These are phyloP conservation scores for Spermophilus dauricus DNA, from an alignment of 2,113 vertebrate species.

Conservation along the genomic window DNA sequence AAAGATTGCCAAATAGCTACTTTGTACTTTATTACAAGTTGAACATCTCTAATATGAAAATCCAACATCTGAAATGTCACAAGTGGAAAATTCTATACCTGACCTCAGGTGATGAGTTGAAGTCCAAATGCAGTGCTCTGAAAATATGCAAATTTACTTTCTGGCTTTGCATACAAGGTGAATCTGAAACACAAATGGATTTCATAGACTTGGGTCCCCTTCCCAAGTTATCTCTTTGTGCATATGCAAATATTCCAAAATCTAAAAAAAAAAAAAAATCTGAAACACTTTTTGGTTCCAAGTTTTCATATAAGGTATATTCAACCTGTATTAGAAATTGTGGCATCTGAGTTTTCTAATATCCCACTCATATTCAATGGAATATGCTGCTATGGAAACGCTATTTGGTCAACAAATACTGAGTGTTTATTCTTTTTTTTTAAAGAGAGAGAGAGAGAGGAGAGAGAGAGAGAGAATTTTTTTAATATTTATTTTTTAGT, in stretches of 20 bases:
- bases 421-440: slow-evolving; percentile 22
- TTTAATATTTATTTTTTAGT: no score
- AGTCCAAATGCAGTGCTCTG: neutral
- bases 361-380: neutral
- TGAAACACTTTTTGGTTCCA: neutral
- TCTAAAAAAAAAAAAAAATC: neutral
- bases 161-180: no score
- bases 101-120: neutral
- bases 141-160: neutral
- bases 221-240: neutral
- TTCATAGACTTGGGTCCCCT: neutral
- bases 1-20: neutral
- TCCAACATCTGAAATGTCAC: neutral
- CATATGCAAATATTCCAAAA: neutral
- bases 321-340: neutral
- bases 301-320: neutral
- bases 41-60: neutral
- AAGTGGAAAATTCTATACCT: neutral
- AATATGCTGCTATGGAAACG: neutral
- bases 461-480: no score
- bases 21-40: neutral
- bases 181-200: neutral
- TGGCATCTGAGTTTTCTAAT: neutral
- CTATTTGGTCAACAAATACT: neutral
- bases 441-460: no score